Evolutionary conservation across 2,797 vertebrate genomes (phyloP).

Genomic region (Siniperca obscura): DNA sequence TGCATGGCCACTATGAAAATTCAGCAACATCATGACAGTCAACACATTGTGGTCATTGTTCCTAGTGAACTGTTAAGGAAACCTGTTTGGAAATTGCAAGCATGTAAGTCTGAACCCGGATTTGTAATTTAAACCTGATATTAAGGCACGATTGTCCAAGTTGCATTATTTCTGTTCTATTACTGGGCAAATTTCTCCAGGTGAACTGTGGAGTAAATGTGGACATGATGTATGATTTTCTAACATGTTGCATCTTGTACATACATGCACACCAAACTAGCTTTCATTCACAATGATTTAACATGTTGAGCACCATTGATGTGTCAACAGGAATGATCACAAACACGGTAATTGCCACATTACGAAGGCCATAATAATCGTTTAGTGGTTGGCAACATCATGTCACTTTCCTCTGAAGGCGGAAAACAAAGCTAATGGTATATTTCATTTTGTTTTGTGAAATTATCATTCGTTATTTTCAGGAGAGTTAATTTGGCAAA

Average conservation of each 20-base stretch:
- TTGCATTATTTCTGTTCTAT: background rate
- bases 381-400: slow-evolving; percentile 53
- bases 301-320: slow-evolving; percentile 63
- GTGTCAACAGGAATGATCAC: slow-evolving; percentile 75
- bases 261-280: slow-evolving; percentile 8
- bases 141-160: background rate
- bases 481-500: background rate
- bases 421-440: slow-evolving; percentile 56
- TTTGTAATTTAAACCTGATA: slow-evolving; percentile 43
- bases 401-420: slow-evolving; percentile 60
- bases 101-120: slow-evolving; percentile 14
- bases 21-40: slow-evolving; percentile 69
- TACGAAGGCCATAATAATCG: slow-evolving; percentile 76
- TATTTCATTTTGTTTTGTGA: background rate
- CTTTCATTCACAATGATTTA: slow-evolving; percentile 73
- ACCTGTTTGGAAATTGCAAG: slow-evolving; percentile 77
- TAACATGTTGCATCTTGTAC: slow-evolving; percentile 33
- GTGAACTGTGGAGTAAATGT: slow-evolving; percentile 22
- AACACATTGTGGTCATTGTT: slow-evolving; percentile 64
- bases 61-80: slow-evolving; percentile 53
- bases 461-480: background rate
- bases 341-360: slow-evolving; percentile 75
- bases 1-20: slow-evolving; percentile 76
- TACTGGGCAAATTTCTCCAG: background rate
- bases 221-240: slow-evolving; percentile 41